Percentiles rank a stretch among this genome's conserved stretches.
phyloP scores from a whole-genome alignment of 2,888 invertebrate species.

The Cosmia pyralina region DNA sequence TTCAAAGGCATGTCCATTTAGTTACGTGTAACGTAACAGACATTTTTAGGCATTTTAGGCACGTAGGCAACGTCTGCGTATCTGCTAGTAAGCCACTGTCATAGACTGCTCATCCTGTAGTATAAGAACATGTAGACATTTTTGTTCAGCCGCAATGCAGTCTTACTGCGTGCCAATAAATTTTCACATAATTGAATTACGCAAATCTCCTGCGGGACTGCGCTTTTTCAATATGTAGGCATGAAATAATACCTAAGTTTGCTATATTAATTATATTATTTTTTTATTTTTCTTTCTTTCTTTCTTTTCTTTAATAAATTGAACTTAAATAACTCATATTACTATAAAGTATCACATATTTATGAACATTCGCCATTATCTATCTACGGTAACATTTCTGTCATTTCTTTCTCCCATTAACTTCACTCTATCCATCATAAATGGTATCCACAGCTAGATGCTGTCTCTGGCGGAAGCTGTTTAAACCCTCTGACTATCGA shows the following conservation, averaged over 20 bases:
- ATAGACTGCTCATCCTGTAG: slow-evolving; percentile 4
- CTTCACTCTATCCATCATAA: too few species aligned
- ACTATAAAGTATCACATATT: not conserved
- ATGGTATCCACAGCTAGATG: too few species aligned
- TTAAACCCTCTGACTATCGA: too few species aligned
- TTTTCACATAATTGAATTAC: slow-evolving; percentile 1
- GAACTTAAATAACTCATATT: not conserved
- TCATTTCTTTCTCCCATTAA: not conserved
- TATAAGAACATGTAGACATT: slow-evolving; percentile 9
- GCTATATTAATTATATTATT: not conserved
- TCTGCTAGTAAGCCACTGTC: slow-evolving; percentile 7
- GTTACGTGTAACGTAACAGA: not conserved
- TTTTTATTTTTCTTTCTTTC: too few species aligned
- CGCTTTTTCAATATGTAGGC: not conserved
- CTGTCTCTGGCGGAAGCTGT: too few species aligned
- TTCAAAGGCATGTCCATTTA: slow-evolving; percentile 1
- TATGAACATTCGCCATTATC: not conserved
- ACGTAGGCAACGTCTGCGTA: slow-evolving; percentile 23
- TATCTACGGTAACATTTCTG: not conserved
- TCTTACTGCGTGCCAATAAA: slow-evolving; percentile 13
- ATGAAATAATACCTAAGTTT: not conserved
- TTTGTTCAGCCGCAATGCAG: slow-evolving; percentile 44
- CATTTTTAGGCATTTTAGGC: slow-evolving; percentile 9
- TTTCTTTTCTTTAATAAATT: too few species aligned
- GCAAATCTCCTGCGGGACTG: slow-evolving; percentile 1